These are phyloP conservation scores for Parnassius apollo DNA, from an alignment of 2,888 invertebrate genomes.

Conservation along the genomic window DNA sequence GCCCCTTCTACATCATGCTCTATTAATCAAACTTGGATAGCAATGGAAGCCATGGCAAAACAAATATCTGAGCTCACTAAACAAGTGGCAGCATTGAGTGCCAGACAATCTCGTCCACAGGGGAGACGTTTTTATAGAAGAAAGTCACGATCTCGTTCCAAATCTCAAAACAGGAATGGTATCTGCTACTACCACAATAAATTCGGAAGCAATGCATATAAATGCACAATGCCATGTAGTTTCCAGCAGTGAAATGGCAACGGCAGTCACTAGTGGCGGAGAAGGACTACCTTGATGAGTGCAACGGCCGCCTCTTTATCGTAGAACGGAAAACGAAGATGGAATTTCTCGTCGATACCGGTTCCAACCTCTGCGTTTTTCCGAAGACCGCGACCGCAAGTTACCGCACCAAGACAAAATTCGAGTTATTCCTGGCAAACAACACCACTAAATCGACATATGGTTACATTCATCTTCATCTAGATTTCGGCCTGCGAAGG, in stretches of 20 bases:
- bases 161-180: too few species aligned
- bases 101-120: too few species aligned
- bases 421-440: neutral
- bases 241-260: neutral
- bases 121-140: neutral
- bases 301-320: too few species aligned
- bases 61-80: constrained; percentile 3
- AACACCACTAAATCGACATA: neutral
- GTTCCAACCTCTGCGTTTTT: neutral
- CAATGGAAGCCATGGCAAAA: neutral
- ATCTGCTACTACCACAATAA: too few species aligned
- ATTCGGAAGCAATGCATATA: too few species aligned
- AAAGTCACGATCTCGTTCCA: too few species aligned
- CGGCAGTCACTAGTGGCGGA: neutral
- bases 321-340: too few species aligned
- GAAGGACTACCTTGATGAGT: too few species aligned
- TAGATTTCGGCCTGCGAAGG: too few species aligned
- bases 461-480: too few species aligned
- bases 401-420: neutral
- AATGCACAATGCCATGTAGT: too few species aligned
- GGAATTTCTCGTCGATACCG: too few species aligned
- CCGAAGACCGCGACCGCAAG: neutral
- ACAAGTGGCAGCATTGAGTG: neutral
- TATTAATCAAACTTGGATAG: neutral
- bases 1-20: neutral